Evolutionary conservation across 2,797 vertebrate genomes (phyloP).

Genomic region (Propithecus perrieri): DNA sequence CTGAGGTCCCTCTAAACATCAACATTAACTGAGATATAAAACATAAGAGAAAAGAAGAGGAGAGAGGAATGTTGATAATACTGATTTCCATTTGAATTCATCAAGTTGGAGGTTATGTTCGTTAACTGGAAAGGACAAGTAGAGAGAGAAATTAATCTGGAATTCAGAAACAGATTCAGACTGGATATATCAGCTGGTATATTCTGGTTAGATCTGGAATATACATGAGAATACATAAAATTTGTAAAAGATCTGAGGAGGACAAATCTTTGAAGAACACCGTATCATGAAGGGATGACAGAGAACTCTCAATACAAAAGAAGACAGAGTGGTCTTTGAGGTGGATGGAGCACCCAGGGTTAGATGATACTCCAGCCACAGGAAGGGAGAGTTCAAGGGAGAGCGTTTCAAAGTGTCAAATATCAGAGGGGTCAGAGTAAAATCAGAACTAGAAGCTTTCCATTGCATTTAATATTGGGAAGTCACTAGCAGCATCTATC

Average conservation of each 20-base stretch:
- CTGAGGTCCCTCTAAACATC: not conserved
- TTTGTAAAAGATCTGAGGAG: not conserved
- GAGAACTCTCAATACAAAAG: not conserved
- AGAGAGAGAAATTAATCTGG: not conserved
- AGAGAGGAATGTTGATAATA: not conserved
- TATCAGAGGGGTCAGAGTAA: not conserved
- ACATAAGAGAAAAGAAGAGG: not conserved
- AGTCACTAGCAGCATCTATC: not conserved
- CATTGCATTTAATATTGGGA: not conserved
- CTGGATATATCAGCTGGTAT: not conserved
- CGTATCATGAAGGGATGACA: not conserved
- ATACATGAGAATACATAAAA: not conserved
- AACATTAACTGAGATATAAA: not conserved
- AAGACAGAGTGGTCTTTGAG: not conserved
- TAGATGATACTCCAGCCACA: not conserved
- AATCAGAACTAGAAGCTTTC: not conserved
- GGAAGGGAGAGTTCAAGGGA: not conserved
- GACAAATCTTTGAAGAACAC: not conserved
- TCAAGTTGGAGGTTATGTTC: not conserved
- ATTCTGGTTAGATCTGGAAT: not conserved
- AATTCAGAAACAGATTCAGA: not conserved
- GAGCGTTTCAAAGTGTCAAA: not conserved
- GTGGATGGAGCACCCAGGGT: rapidly evolving
- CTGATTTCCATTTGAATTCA: not conserved
- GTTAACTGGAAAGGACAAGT: not conserved